Conservation (phyloP, 2,797 vertebrate genomes). For the Pseudotriccus pelzelni region DNA sequence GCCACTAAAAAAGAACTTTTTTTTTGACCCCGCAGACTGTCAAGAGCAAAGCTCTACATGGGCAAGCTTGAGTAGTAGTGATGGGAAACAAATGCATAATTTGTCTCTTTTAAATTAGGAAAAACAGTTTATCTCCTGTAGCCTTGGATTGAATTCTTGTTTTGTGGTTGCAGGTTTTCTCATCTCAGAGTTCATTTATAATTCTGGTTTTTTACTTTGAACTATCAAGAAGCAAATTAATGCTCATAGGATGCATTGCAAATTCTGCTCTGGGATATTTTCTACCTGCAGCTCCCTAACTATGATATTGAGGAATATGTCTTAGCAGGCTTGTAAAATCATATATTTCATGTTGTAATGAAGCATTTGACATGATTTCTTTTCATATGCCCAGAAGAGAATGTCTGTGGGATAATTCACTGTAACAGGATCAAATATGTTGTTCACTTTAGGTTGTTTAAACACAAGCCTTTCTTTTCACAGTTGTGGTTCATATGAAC, state of each 20-base stretch:
- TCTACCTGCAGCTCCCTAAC: not conserved
- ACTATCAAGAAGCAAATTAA: conserved; percentile 12
- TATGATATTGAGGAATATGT: not conserved
- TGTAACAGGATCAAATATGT: not conserved
- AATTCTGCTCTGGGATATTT: conserved; percentile 20
- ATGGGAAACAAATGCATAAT: not conserved
- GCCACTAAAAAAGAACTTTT: not conserved
- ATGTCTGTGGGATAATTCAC: not conserved
- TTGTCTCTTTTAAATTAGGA: not conserved
- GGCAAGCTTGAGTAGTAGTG: not conserved
- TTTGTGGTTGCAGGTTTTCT: not conserved
- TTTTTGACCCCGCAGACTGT: not conserved
- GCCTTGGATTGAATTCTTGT: not conserved
- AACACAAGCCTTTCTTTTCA: not conserved
- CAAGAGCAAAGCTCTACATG: not conserved
- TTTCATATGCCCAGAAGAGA: not conserved
- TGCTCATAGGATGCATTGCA: not conserved
- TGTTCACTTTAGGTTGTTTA: not conserved
- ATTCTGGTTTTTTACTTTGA: conserved; percentile 10
- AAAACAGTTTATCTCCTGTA: not conserved
- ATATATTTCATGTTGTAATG: not conserved
- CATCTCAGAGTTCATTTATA: not conserved
- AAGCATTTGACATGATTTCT: not conserved
- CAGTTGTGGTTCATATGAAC: not conserved
- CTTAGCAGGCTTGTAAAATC: not conserved